A percentile compares a stretch with the other conserved stretches of the same genome.
Evolutionary conservation across 2,888 invertebrate genomes (phyloP).

Genomic region (Orchestes rusci): DNA sequence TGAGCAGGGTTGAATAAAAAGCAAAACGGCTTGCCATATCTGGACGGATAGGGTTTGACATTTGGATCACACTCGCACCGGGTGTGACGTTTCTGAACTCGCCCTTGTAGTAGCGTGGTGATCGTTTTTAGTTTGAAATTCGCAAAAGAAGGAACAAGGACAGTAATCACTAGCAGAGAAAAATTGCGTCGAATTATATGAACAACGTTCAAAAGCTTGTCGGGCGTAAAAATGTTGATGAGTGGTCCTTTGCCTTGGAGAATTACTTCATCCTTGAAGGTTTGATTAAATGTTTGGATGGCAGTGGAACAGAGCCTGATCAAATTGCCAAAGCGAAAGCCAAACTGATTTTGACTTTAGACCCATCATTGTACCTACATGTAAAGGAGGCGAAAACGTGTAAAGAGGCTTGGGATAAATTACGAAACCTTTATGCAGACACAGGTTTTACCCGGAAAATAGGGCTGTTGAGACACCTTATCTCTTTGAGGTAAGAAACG

Average conservation of each 20-base stretch:
- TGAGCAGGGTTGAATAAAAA: too few species aligned
- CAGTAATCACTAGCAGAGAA: too few species aligned
- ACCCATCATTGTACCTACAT: too few species aligned
- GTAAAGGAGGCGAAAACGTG: slow-evolving; percentile 17
- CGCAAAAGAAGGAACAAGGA: too few species aligned
- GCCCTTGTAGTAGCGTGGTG: too few species aligned
- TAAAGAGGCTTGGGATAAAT: slow-evolving; percentile 26
- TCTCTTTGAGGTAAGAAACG: slow-evolving; percentile 14
- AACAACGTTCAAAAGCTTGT: too few species aligned
- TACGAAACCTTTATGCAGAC: slow-evolving; percentile 28
- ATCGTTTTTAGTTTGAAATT: too few species aligned
- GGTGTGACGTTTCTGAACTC: too few species aligned
- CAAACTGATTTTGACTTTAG: slow-evolving; percentile 24
- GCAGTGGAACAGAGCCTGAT: slow-evolving; percentile 12
- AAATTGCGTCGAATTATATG: too few species aligned
- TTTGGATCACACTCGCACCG: too few species aligned
- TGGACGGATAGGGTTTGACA: too few species aligned
- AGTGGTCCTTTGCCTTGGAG: slow-evolving; percentile 24
- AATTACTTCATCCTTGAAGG: slow-evolving; percentile 25
- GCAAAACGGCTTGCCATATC: too few species aligned
- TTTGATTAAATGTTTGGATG: slow-evolving; percentile 18
- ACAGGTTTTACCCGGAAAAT: slow-evolving; percentile 28
- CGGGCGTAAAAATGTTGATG: slow-evolving; percentile 25
- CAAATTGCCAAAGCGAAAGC: slow-evolving; percentile 14
- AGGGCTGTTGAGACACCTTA: slow-evolving; percentile 24